Conservation (phyloP, 2,113 vertebrate genomes). For the Rissa tridactyla region DNA sequence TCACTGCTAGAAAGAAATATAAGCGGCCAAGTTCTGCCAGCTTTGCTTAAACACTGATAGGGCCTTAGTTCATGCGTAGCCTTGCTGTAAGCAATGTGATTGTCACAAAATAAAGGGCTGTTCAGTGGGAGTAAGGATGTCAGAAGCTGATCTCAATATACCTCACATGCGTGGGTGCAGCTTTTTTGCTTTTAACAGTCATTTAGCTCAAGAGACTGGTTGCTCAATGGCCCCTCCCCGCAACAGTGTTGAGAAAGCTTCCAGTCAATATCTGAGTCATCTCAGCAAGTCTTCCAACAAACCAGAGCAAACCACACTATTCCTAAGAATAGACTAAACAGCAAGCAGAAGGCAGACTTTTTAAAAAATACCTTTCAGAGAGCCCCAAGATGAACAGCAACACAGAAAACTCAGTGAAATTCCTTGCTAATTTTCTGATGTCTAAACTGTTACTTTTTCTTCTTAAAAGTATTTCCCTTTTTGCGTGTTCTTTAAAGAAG, state of each 20-base stretch:
- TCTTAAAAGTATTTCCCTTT: not conserved
- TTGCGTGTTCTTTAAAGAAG: not conserved
- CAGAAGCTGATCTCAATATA: slow-evolving; percentile 28
- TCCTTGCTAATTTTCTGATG: not conserved
- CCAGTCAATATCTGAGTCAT: slow-evolving; percentile 63
- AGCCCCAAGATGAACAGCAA: not conserved
- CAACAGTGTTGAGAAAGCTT: slow-evolving; percentile 41
- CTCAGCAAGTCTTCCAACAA: slow-evolving; percentile 42
- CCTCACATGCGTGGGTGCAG: not conserved
- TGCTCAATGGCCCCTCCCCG: slow-evolving; percentile 3
- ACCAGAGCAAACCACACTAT: slow-evolving; percentile 33
- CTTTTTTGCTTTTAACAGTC: not conserved
- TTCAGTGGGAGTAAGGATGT: not conserved
- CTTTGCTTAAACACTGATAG: not conserved
- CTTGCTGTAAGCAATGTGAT: not conserved
- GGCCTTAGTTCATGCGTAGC: not conserved
- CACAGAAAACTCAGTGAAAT: not conserved
- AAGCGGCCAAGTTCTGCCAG: not conserved
- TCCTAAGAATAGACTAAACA: slow-evolving; percentile 53
- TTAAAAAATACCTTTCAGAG: not conserved
- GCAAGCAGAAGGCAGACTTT: not conserved
- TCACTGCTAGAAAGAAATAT: not conserved
- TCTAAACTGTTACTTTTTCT: not conserved
- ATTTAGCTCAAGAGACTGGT: slow-evolving; percentile 13
- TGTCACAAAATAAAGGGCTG: not conserved